These are phyloP conservation scores for Ophioninae sp. DNA, from an alignment of 2,888 invertebrate species.

Conservation along the genomic window DNA sequence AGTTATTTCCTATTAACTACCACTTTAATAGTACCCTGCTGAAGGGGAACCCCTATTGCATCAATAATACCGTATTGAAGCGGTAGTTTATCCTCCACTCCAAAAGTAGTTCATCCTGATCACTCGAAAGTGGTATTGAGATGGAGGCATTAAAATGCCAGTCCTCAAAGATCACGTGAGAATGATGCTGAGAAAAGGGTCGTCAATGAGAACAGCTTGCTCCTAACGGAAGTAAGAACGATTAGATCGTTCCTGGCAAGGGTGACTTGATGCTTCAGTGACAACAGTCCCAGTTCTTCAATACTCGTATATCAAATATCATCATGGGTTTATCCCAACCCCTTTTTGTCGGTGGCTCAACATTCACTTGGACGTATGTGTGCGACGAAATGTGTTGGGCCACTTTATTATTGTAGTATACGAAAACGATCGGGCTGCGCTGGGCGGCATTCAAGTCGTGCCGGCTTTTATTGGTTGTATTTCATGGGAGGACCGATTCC, in stretches of 20 bases:
- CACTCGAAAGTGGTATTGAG: constrained; percentile 4
- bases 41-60: no score
- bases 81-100: constrained; percentile 3
- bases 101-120: constrained; percentile 8
- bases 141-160: neutral
- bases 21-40: no score
- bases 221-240: constrained; percentile 50
- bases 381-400: constrained; percentile 28
- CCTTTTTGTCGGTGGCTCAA: constrained; percentile 71
- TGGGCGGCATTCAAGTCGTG: constrained; percentile 66
- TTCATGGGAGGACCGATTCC: constrained; percentile 66
- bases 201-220: neutral
- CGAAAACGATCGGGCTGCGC: constrained; percentile 69
- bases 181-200: constrained; percentile 31
- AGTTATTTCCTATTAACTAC: no score
- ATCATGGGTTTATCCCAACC: constrained; percentile 47
- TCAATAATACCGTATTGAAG: no score
- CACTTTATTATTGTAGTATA: constrained; percentile 56
- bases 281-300: constrained; percentile 29
- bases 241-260: constrained; percentile 29
- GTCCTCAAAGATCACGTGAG: constrained; percentile 5
- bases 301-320: constrained; percentile 24
- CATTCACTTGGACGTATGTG: constrained; percentile 66
- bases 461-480: constrained; percentile 74
- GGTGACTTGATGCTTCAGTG: constrained; percentile 50